Conservation (phyloP, 2,797 vertebrate species). For the Sylvilagus floridanus region DNA sequence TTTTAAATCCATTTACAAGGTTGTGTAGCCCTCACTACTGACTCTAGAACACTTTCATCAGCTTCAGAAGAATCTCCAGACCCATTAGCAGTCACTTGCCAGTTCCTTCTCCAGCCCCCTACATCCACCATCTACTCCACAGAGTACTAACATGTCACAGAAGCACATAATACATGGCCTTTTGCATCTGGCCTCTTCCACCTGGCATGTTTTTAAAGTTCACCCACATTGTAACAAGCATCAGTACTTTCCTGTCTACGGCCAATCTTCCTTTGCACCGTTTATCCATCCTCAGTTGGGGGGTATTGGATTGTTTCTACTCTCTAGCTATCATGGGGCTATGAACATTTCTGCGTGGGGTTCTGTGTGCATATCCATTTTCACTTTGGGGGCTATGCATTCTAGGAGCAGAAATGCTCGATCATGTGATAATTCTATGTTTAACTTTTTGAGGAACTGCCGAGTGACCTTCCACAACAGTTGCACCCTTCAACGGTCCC, state of each 20-base stretch:
- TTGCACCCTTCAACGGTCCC: neutral
- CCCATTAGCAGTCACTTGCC: neutral
- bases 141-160: neutral
- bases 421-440: neutral
- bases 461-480: neutral
- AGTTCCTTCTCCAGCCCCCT: neutral
- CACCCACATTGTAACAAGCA: neutral
- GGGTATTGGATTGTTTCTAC: neutral
- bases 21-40: neutral
- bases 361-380: neutral
- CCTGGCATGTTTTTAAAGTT: neutral
- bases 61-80: neutral
- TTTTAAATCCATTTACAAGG: neutral
- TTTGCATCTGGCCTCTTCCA: neutral
- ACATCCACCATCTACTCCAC: neutral
- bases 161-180: neutral
- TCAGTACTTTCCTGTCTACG: neutral
- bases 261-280: neutral
- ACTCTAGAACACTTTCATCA: constrained; percentile 6
- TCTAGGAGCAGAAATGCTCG: neutral
- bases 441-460: neutral
- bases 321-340: neutral
- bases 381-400: neutral
- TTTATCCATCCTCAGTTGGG: neutral
- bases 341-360: neutral